Evolutionary conservation across 2,888 invertebrate species (phyloP), one percentile per base, ranked within the genome.

Genomic region (Junonia oenone): DNA sequence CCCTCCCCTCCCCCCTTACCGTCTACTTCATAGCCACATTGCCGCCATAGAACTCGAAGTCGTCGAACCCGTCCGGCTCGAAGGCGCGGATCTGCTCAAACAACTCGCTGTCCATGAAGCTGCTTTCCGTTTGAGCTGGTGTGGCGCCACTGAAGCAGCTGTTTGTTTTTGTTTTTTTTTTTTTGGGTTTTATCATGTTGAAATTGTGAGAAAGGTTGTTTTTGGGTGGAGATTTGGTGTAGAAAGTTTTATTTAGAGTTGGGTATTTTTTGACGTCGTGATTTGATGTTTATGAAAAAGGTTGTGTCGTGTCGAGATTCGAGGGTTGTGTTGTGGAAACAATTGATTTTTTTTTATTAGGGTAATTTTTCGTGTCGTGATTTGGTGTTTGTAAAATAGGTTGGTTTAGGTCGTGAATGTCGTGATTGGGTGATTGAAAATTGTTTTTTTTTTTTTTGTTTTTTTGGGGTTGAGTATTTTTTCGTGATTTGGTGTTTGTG

Each of bases 21-120:
- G n/a, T n/a, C n/a, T n/a, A 86, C 66, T 87, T 85, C 80, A 85
- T 80, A 52, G 69, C 72, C 69, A 83, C 78, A 51, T 77, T 81
- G 46, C 73, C 79, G 43, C 73, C 78, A 63, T 79, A 85, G 47
- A 87, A 75, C 54, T 83, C 84, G 55, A 89, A 82, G 48, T 85
- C 85, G 9, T 89, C 87, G 2, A 89, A 69, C 0, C 78, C 78
- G 8, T 87, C 87, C 0, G 87, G 81, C 35, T 86, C 86, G 64
- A 87, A 87, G 0, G 83, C 80, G 0, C 87, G 73, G 6, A 89
- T 87, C 59, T 87, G 86, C 59, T 89, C 88, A 47, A 86, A 83
- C n/a, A 88, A 65, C 33, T 88, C 87, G 63, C 80, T 86, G 59
- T 87, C 87, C 83, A 88, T 88, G 55, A 82, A 81, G 15, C 78